Percentiles rank a stretch among this genome's conserved stretches.
phyloP scores from a whole-genome alignment of 2,113 vertebrate genomes.

The Jaculus jaculus region DNA sequence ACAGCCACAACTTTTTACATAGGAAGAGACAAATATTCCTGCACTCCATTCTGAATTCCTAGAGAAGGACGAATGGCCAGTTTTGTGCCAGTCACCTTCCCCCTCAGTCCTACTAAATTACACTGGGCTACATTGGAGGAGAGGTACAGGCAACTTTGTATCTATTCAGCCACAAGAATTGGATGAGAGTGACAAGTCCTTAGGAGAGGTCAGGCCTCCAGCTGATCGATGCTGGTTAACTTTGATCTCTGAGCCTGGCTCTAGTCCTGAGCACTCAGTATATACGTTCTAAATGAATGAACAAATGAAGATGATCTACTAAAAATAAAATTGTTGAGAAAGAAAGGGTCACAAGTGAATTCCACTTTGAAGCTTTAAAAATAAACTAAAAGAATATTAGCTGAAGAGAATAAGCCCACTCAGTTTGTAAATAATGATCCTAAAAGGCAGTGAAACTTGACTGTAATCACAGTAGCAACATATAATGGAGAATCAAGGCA shows the following conservation, averaged over 20 bases:
- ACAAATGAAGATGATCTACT: background rate
- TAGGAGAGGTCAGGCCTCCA: too few species aligned
- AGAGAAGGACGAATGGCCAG: too few species aligned
- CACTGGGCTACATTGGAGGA: background rate
- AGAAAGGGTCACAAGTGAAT: background rate
- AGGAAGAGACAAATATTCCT: background rate
- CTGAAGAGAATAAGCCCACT: background rate
- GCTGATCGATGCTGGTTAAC: rapidly evolving
- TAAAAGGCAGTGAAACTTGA: slow-evolving; percentile 18
- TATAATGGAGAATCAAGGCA: background rate
- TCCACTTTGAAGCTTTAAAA: background rate
- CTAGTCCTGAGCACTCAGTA: background rate
- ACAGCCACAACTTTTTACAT: background rate
- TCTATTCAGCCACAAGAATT: background rate
- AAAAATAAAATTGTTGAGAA: slow-evolving; percentile 2
- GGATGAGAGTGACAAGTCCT: too few species aligned
- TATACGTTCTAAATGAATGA: background rate
- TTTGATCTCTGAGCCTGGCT: background rate
- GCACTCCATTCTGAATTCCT: background rate
- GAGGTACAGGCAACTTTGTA: background rate
- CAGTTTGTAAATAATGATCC: background rate
- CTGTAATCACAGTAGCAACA: too few species aligned
- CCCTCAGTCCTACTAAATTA: background rate
- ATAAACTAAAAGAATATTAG: slow-evolving; percentile 9
- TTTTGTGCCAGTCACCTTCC: background rate